phyloP scores from a whole-genome alignment of 2,888 invertebrate species.

The Polylopha cassiicola region DNA sequence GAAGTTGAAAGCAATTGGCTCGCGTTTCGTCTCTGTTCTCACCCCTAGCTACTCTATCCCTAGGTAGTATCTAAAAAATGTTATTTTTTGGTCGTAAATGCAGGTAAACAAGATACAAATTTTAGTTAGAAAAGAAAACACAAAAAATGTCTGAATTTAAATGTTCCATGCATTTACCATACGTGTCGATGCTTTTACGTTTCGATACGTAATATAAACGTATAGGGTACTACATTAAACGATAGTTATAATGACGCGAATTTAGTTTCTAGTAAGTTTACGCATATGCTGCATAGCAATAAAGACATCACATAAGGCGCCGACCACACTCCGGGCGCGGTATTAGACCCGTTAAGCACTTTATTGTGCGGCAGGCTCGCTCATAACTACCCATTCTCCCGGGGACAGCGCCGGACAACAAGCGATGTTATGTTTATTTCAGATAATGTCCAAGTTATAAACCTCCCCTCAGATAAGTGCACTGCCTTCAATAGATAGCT shows the following conservation, averaged over 20 bases:
- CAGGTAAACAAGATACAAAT: conserved; percentile 24
- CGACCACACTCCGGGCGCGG: conserved; percentile 43
- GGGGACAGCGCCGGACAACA: conserved; percentile 63
- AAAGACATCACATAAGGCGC: conserved; percentile 51
- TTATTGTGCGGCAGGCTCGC: conserved; percentile 63
- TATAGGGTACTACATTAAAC: no score
- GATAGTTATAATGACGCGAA: conserved; percentile 21
- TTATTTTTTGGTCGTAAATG: conserved; percentile 28
- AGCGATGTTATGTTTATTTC: conserved; percentile 64
- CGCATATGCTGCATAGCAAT: conserved; percentile 40
- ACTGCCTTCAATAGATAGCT: conserved; percentile 25
- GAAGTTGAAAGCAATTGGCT: conserved; percentile 29
- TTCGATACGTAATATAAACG: no score
- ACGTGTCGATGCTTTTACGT: no score
- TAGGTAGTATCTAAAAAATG: conserved; percentile 21
- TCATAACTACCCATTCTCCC: conserved; percentile 70
- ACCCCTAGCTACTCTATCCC: conserved; percentile 9
- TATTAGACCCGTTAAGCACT: conserved; percentile 65
- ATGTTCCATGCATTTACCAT: no score
- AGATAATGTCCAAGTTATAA: conserved; percentile 51
- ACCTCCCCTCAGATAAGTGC: conserved; percentile 43
- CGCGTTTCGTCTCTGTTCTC: conserved; percentile 22
- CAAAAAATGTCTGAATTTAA: no score
- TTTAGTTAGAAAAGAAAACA: conserved; percentile 25
- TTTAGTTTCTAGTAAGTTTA: conserved; percentile 30